A percentile compares a stretch with the other conserved stretches of the same genome.
Evolutionary conservation across 2,113 vertebrate species (phyloP).

Genomic region (Merops nubicus): DNA sequence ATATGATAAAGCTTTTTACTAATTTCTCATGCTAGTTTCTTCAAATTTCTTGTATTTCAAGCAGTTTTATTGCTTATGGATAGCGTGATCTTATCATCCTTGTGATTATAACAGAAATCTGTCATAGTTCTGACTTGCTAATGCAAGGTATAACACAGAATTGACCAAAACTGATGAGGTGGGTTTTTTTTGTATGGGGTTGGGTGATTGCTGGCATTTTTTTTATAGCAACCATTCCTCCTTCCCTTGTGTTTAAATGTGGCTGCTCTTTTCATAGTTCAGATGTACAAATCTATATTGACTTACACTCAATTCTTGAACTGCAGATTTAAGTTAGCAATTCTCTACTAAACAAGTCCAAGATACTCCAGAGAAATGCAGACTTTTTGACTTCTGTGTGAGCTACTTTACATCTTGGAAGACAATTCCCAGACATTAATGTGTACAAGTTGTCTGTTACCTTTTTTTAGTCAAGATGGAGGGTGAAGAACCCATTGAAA

Average conservation of each 20-base stretch:
- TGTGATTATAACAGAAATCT: background rate
- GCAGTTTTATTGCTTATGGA: background rate
- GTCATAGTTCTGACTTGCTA: background rate
- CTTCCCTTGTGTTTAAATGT: background rate
- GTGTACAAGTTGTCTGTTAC: background rate
- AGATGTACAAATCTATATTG: background rate
- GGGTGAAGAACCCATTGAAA: background rate
- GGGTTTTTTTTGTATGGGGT: fast-evolving
- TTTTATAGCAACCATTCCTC: background rate
- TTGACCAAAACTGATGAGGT: background rate
- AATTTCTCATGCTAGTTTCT: background rate
- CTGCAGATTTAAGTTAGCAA: background rate
- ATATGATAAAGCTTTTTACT: background rate
- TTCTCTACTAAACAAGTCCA: background rate
- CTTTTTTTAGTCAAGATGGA: background rate
- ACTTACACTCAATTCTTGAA: background rate
- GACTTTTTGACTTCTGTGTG: background rate
- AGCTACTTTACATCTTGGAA: background rate
- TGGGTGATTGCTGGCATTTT: background rate
- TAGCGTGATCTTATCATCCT: background rate
- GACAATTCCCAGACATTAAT: background rate
- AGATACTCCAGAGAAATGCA: background rate
- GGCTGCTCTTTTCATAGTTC: background rate
- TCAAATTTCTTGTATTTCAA: background rate
- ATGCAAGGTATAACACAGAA: background rate